phyloP scores from a whole-genome alignment of 1,140 invertebrate genomes.

The Bemisia tabaci region DNA sequence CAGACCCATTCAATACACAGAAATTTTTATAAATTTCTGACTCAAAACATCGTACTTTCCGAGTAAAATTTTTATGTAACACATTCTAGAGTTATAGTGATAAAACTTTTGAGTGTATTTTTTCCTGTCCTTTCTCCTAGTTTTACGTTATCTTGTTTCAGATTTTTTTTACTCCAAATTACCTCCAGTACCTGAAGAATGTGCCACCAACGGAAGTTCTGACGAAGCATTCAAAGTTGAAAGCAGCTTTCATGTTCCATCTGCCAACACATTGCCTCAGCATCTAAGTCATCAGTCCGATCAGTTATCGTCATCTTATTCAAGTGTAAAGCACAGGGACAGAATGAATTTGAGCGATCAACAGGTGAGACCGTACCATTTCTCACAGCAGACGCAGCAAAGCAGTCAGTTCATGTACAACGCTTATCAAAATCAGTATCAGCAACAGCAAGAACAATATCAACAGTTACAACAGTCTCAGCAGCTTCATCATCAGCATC shows the following conservation, averaged over 20 bases:
- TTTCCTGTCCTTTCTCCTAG: background rate
- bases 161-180: slow-evolving; percentile 43
- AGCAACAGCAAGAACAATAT: slow-evolving; percentile 20
- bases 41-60: too few species aligned
- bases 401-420: background rate
- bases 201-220: slow-evolving; percentile 10
- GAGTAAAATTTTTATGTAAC: too few species aligned
- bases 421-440: slow-evolving; percentile 7
- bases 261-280: background rate
- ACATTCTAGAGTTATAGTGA: too few species aligned
- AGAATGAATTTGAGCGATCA: background rate
- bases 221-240: background rate
- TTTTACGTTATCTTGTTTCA: too few species aligned
- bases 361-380: background rate
- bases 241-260: background rate
- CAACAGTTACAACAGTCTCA: slow-evolving; percentile 20
- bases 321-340: background rate
- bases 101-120: too few species aligned
- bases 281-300: background rate
- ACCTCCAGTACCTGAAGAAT: slow-evolving; percentile 49
- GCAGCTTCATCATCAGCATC: slow-evolving; percentile 12
- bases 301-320: background rate
- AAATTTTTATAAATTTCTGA: too few species aligned
- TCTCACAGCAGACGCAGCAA: background rate
- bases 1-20: too few species aligned